Percentiles rank a stretch among this genome's conserved stretches.
These are phyloP conservation scores for Cantharis nigra DNA, from an alignment of 2,888 invertebrate genomes.

Conservation along the genomic window DNA sequence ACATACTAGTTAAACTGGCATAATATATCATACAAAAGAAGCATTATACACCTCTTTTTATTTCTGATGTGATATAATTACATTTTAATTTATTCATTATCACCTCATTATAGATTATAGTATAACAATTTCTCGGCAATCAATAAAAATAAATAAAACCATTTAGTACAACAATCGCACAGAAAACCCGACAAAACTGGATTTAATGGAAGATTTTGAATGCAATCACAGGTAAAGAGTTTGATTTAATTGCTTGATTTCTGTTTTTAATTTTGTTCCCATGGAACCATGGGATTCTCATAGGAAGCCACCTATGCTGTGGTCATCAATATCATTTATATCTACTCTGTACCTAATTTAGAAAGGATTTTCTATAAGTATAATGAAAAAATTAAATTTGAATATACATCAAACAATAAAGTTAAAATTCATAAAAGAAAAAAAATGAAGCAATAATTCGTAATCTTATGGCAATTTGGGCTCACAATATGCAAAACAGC, in stretches of 20 bases:
- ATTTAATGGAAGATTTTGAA: too few species aligned
- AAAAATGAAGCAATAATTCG: neutral
- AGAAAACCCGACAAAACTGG: too few species aligned
- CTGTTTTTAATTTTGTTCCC: too few species aligned
- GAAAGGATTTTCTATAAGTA: neutral
- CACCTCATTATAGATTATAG: neutral
- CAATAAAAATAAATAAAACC: neutral
- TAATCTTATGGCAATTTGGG: neutral
- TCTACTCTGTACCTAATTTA: neutral
- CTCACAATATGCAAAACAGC: neutral
- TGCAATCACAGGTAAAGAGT: too few species aligned
- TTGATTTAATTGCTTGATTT: too few species aligned
- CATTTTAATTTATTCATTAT: neutral
- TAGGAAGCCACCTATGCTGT: neutral
- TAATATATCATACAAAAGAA: too few species aligned
- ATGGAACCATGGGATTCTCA: too few species aligned
- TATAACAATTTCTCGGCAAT: too few species aligned
- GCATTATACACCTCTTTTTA: too few species aligned
- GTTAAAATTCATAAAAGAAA: neutral
- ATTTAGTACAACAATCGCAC: too few species aligned
- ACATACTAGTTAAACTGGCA: neutral
- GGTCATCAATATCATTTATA: neutral
- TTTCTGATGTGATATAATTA: too few species aligned
- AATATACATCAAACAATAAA: neutral
- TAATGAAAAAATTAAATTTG: neutral